Conservation (phyloP, 1,140 invertebrate genomes). For the roundworm (Caenorhabditis elegans) region WBcel235 BX284606.5:8408501-8409000, state of each 20-base stretch:
- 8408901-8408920: background rate
- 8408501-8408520: conserved; percentile 17
- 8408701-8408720: conserved; percentile 29
- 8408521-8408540: background rate
- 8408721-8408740: conserved; percentile 26
- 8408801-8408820: conserved; percentile 12
- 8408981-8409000: background rate
- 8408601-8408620: no score
- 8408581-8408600: no score
- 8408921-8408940: conserved; percentile 25
- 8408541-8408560: background rate
- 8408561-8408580: conserved; percentile 25
- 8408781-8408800: conserved; percentile 1
- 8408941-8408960: background rate
- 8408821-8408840: conserved; percentile 13
- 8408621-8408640: background rate
- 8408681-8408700: background rate
- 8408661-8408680: background rate
- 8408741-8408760: conserved; percentile 21
- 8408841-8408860: conserved; percentile 26
- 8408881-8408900: background rate
- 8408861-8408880: conserved; percentile 18
- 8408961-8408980: conserved; percentile 9
- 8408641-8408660: background rate
- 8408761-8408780: conserved; percentile 16